Base-by-base conservation (phyloP, 2,888 invertebrate species). In the Geophilus truncorum region DNA sequence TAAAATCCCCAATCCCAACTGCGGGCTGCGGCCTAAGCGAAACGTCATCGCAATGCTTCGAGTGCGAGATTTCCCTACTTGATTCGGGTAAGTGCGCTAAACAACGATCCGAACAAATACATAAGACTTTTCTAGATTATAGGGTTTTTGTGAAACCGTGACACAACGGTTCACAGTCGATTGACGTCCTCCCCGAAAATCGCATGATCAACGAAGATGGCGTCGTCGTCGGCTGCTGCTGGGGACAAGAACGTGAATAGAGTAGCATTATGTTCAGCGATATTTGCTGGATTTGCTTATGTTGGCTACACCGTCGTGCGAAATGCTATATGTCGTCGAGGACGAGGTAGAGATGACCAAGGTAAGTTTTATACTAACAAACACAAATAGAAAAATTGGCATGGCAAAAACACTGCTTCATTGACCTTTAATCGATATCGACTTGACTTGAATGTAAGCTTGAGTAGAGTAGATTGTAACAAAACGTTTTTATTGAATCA, bases 241-340 rank as follows among this genome's bases (percentile, higher is more conserved):
- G 82, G 82, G 12, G 88, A 88, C 83, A 86, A 86, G 83, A 87
- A 87, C 21, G 86, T 87, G 40, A 88, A 88, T 84, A 88, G 88
- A 85, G 88, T 88, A 9, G 89, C 88, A 3, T 84, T 89, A 70
- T 88, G 88, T 82, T 88, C 88, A 7, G 89, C 88, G 45, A 87
- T 89, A 79, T 88, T 88, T 84, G 89, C 88, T 40, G 89, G 89
- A 18, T 88, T 89, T 83, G 89, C 88, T 1, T 89, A 89, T 84
- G 88, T 88, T 25, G 88, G 88, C 1, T 89, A 89, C 82, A 87
- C 87, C 9, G 86, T 88, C 9, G 87, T 88, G 10, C 77, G 82
- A 80, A 81, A 81, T 79, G 82, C 83, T 12, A 80, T 82, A 30
- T 83, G 83, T 76, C 51, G 82, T 76, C 75, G 81, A 80, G 81